Conservation (phyloP, 1,140 invertebrate species). For the Solenopsis invicta region DNA sequence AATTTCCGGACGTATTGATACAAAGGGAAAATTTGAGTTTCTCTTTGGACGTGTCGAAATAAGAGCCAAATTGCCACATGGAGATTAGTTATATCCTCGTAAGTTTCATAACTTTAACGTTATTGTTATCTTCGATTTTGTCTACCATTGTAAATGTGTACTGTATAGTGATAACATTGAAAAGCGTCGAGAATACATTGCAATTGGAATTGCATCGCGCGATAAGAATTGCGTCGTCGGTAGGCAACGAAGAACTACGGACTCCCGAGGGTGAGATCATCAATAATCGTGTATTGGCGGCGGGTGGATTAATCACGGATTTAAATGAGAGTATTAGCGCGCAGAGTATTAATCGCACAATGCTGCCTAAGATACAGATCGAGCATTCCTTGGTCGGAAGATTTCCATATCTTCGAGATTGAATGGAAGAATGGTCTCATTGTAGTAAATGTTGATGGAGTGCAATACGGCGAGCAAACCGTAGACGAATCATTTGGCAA, state of each 20-base stretch:
- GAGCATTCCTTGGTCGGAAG: constrained; percentile 87
- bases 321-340: background rate
- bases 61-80: constrained; percentile 89
- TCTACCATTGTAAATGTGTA: background rate
- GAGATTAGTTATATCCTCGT: constrained; percentile 91
- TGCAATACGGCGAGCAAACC: constrained; percentile 85
- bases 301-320: constrained; percentile 57
- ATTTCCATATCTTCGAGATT: constrained; percentile 89
- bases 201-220: constrained; percentile 6
- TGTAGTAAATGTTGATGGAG: constrained; percentile 87
- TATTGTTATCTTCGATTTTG: background rate
- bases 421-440: constrained; percentile 88
- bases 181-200: background rate
- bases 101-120: constrained; percentile 58
- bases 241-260: constrained; percentile 77
- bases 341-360: background rate
- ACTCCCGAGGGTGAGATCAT: constrained; percentile 66
- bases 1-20: constrained; percentile 90
- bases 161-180: constrained; percentile 63
- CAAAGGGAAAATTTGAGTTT: constrained; percentile 88
- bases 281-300: constrained; percentile 77
- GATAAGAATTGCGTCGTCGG: constrained; percentile 78
- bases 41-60: constrained; percentile 89
- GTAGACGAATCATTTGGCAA: constrained; percentile 90
- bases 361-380: constrained; percentile 48